phyloP scores from a whole-genome alignment of 2,888 invertebrate genomes.

The Patella pellucida region DNA sequence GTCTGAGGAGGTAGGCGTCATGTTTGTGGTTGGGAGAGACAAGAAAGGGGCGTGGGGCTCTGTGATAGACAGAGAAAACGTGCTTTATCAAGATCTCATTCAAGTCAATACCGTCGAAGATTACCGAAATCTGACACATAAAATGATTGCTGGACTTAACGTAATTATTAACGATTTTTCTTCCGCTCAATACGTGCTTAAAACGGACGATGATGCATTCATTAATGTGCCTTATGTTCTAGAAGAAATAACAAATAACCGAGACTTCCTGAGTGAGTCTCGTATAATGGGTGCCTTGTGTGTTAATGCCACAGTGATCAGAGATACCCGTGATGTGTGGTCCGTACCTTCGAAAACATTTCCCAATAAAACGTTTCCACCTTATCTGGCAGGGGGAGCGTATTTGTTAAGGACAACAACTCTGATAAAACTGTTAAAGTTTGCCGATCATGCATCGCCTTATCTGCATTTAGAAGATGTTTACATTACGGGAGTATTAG shows the following conservation, averaged over 20 bases:
- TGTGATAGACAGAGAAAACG: conserved; percentile 33
- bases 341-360: conserved; percentile 35
- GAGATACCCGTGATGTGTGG: conserved; percentile 42
- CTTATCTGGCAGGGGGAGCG: conserved; percentile 42
- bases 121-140: conserved; percentile 40
- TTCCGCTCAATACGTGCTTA: conserved; percentile 37
- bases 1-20: conserved; percentile 22
- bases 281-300: conserved; percentile 42
- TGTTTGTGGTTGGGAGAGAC: conserved; percentile 36
- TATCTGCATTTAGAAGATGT: conserved; percentile 44
- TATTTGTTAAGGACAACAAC: conserved; percentile 38
- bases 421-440: conserved; percentile 22
- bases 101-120: conserved; percentile 36
- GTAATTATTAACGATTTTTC: conserved; percentile 30
- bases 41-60: conserved; percentile 32
- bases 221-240: conserved; percentile 39
- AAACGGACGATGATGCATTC: conserved; percentile 46
- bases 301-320: conserved; percentile 34
- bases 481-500: conserved; percentile 44
- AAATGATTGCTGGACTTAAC: conserved; percentile 37
- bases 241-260: conserved; percentile 24
- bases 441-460: conserved; percentile 17
- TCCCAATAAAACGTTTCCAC: conserved; percentile 33
- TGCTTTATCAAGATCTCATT: conserved; percentile 39
- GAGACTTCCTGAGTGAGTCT: conserved; percentile 16